phyloP scores from a whole-genome alignment of 2,113 vertebrate genomes.

The Pollimyrus isidori region DNA sequence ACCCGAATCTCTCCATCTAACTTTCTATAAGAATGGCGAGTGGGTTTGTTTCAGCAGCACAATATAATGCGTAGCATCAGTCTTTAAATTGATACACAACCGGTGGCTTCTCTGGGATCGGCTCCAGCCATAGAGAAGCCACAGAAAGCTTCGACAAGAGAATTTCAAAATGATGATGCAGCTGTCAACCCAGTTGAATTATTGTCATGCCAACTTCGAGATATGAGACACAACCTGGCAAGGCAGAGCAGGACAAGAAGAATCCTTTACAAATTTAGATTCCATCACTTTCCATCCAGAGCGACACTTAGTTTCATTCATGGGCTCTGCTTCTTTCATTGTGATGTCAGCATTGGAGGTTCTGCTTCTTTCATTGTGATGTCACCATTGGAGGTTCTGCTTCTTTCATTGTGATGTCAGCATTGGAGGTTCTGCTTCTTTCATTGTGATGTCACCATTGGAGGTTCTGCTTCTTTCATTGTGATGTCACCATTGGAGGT shows the following conservation, averaged over 20 bases:
- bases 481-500: constrained; percentile 34
- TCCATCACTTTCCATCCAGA: background rate
- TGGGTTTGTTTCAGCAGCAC: background rate
- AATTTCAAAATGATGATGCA: background rate
- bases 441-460: constrained; percentile 35
- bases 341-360: constrained; percentile 35
- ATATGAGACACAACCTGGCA: background rate
- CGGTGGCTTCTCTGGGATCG: background rate
- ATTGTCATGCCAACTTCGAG: background rate
- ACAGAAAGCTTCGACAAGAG: background rate
- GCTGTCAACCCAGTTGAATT: background rate
- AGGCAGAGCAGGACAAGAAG: background rate
- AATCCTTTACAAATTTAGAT: background rate
- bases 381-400: constrained; percentile 34
- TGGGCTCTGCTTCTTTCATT: background rate
- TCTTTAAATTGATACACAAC: background rate
- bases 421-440: background rate
- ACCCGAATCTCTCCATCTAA: background rate
- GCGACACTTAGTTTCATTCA: background rate
- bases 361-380: background rate
- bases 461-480: background rate
- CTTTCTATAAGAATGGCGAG: background rate
- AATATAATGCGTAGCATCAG: background rate
- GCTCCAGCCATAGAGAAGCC: background rate
- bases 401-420: constrained; percentile 35